Percentiles rank a stretch among this genome's conserved stretches.
These are phyloP conservation scores for Eulemur mongoz DNA, from an alignment of 2,797 vertebrate species.

Conservation along the genomic window DNA sequence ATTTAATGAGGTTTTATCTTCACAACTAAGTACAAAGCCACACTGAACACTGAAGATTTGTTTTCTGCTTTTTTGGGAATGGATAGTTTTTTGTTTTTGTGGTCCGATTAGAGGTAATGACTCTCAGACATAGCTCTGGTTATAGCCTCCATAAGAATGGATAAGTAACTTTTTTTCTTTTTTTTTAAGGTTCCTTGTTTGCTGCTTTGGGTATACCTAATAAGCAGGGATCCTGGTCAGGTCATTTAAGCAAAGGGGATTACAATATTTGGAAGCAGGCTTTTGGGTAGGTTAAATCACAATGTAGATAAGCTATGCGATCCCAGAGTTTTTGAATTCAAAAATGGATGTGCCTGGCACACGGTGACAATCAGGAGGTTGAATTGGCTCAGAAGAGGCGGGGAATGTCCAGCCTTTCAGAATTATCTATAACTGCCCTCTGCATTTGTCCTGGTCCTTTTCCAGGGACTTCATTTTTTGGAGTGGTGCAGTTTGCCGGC, in stretches of 20 bases:
- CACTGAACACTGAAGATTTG: neutral
- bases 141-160: neutral
- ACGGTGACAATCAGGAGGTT: neutral
- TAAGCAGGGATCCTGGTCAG: slow-evolving; percentile 62
- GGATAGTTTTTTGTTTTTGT: neutral
- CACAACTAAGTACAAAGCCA: neutral
- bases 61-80: neutral
- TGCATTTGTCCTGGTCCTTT: neutral
- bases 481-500: neutral
- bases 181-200: slow-evolving; percentile 63
- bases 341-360: neutral
- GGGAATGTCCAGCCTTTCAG: neutral
- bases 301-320: neutral
- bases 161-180: slow-evolving; percentile 38
- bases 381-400: neutral
- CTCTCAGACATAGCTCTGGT: neutral
- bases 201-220: slow-evolving; percentile 65
- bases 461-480: neutral
- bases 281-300: slow-evolving; percentile 50
- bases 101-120: neutral
- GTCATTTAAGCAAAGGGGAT: slow-evolving; percentile 63
- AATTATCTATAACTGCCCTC: neutral
- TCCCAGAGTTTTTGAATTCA: neutral
- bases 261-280: slow-evolving; percentile 61
- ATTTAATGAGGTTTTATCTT: neutral